phyloP scores from a whole-genome alignment of 2,797 vertebrate species.

The Pristis pectinata region DNA sequence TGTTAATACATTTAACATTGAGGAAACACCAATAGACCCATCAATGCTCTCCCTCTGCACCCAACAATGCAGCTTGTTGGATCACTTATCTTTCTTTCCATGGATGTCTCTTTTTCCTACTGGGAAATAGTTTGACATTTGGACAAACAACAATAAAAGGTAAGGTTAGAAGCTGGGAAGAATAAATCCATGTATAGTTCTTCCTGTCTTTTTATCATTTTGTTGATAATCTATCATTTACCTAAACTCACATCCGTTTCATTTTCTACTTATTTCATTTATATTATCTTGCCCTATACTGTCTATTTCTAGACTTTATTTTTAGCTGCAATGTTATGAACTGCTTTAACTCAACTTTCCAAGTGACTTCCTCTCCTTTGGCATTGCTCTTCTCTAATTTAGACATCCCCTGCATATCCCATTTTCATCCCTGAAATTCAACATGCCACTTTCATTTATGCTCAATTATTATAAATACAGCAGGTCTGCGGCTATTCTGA shows the following conservation, averaged over 20 bases:
- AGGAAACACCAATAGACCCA: neutral
- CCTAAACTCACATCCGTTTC: neutral
- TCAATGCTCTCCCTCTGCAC: neutral
- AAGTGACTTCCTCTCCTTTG: neutral
- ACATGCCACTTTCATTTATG: neutral
- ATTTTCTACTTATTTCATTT: neutral
- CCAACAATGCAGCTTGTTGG: neutral
- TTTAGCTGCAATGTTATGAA: neutral
- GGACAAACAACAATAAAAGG: neutral
- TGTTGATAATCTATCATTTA: neutral
- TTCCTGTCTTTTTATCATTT: neutral
- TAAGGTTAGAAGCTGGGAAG: neutral
- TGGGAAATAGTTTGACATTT: neutral
- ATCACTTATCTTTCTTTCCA: neutral
- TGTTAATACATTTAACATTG: neutral
- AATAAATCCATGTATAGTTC: neutral
- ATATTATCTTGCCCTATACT: neutral
- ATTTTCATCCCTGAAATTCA: too few species aligned
- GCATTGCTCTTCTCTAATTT: constrained; percentile 13
- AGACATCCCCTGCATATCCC: neutral
- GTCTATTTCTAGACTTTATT: neutral
- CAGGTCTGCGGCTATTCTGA: neutral
- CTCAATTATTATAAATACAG: neutral
- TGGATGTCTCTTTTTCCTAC: neutral
- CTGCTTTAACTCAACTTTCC: constrained; percentile 21